phyloP scores from a whole-genome alignment of 2,113 vertebrate species.

The Nyctereutes procyonoides region DNA sequence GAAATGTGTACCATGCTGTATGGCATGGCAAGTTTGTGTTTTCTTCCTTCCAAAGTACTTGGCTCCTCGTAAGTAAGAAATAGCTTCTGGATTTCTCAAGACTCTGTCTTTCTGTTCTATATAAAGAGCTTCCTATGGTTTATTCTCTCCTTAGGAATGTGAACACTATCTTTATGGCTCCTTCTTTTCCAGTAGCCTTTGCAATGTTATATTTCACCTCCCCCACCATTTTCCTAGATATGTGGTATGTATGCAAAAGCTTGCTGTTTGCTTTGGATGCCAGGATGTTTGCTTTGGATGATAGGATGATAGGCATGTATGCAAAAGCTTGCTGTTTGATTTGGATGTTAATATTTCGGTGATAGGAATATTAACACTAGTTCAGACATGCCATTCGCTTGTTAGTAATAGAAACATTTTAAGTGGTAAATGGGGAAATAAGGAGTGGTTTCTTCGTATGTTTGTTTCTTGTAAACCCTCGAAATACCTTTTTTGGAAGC shows the following conservation, averaged over 20 bases:
- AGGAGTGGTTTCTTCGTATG: slow-evolving; percentile 67
- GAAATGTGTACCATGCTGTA: slow-evolving; percentile 62
- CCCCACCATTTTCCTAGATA: slow-evolving; percentile 34
- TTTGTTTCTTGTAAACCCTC: slow-evolving; percentile 75
- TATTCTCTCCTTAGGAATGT: neutral
- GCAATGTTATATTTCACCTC: slow-evolving; percentile 46
- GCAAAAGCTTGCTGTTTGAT: slow-evolving; percentile 74
- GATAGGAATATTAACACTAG: slow-evolving; percentile 62
- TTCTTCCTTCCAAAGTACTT: slow-evolving; percentile 60
- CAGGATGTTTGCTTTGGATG: slow-evolving; percentile 80
- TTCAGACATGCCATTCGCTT: slow-evolving; percentile 46
- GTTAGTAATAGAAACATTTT: slow-evolving; percentile 60
- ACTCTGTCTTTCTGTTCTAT: slow-evolving; percentile 36
- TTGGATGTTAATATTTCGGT: slow-evolving; percentile 60
- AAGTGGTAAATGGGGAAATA: slow-evolving; percentile 67
- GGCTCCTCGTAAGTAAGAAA: slow-evolving; percentile 41
- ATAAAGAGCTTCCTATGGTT: slow-evolving; percentile 71
- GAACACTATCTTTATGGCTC: slow-evolving; percentile 57
- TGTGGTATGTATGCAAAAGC: slow-evolving; percentile 51
- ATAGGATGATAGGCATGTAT: neutral
- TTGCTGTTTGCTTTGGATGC: slow-evolving; percentile 81
- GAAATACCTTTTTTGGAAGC: slow-evolving; percentile 66
- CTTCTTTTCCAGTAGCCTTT: slow-evolving; percentile 70
- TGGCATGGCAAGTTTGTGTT: slow-evolving; percentile 52
- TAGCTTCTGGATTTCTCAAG: slow-evolving; percentile 3